Base-by-base conservation (phyloP, 2,113 vertebrate genomes). In the Neogale vison region DNA sequence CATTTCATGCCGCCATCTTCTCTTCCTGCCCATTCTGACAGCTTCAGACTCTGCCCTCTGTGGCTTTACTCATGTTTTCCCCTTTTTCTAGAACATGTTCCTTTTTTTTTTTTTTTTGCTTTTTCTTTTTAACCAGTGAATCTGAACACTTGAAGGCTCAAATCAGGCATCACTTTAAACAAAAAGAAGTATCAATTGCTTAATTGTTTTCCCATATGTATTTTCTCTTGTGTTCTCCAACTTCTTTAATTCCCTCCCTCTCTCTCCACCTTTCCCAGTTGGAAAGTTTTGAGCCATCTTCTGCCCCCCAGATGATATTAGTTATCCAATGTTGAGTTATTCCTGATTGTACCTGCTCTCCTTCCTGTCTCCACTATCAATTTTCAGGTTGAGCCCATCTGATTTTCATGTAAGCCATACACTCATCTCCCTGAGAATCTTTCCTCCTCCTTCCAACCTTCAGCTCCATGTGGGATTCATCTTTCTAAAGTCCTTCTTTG, bases 1-100 rank as follows among this genome's bases (percentile, higher is more conserved):
- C 4, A 2, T 24, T 8, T 71, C 13, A 11, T 4, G 2, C n/a
- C 34, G 1, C 29, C 0, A 0, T n/a, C 42, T 50, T 59, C 34
- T 31, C 18, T 52, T 76, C 34, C 80, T 45, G 15, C 11, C 59
- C 67, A 0, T 76, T 55, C 1, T 5, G 55, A 31, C 31, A 2
- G 36, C 39, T n/a, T 69, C 23, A 1, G 24, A 24, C 23, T 50
- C 86, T 57, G 29, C 4, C 23, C 42, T 69, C 47, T 21, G 42
- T 39, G 82, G 57, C 39, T 72, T 65, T 67, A 67, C 59, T 71
- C 36, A 1, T 20, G 9, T 23, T 17, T 29, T 52, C 17, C 15
- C 36, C 5, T 47, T 71, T 61, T 29, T n/a, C 57, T 90, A 26
- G 34, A 50, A 21, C 11, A 29, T 1, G 26, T 42, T 17, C 8